These are phyloP conservation scores for Tachycineta bicolor DNA, from an alignment of 2,113 vertebrate genomes.

Conservation along the genomic window DNA sequence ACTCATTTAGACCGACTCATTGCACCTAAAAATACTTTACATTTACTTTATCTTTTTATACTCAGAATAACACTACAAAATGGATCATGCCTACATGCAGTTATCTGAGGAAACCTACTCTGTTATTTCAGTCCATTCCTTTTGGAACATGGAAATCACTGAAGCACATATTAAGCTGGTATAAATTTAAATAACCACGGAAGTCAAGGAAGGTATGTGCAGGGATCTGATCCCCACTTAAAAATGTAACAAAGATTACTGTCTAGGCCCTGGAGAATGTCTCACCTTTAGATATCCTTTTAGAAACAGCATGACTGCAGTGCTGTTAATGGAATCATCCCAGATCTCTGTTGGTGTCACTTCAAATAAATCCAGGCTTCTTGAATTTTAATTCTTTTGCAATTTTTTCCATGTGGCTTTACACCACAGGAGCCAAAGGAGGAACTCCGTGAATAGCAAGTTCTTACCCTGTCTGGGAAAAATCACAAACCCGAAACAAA, in stretches of 20 bases:
- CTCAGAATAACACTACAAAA: slow-evolving; percentile 4
- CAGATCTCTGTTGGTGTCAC: neutral
- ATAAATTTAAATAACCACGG: neutral
- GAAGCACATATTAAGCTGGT: neutral
- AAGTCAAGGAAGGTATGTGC: neutral
- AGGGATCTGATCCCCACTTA: neutral
- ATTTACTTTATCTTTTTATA: slow-evolving; percentile 37
- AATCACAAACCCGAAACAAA: neutral
- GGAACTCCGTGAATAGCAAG: neutral
- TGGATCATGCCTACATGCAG: neutral
- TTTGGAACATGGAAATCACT: neutral
- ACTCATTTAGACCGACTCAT: slow-evolving; percentile 26
- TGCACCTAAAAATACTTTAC: slow-evolving; percentile 32
- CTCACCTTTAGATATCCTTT: neutral
- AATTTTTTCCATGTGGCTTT: neutral
- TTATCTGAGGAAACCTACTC: neutral
- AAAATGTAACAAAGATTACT: neutral
- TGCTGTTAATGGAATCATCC: neutral
- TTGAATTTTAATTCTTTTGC: neutral
- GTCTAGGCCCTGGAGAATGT: neutral
- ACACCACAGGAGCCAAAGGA: neutral
- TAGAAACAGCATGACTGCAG: neutral
- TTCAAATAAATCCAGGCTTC: neutral
- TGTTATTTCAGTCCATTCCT: slow-evolving; percentile 3
- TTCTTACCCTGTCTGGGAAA: neutral